Evolutionary conservation across 2,888 invertebrate genomes (phyloP).

Genomic region (Nemurella pictetii): DNA sequence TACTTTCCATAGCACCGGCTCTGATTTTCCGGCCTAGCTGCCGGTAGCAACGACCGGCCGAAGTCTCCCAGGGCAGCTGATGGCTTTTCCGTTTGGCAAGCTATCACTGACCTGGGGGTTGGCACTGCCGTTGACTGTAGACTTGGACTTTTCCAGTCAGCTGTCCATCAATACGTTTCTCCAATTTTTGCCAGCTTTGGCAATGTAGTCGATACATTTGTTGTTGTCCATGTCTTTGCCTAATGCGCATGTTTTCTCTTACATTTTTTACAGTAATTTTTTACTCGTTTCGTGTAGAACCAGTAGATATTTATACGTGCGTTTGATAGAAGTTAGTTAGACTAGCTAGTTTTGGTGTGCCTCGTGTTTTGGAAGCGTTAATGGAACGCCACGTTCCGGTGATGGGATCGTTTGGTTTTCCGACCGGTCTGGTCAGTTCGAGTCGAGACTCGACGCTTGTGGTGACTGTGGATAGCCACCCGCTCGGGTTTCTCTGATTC

Average conservation of each 20-base stretch:
- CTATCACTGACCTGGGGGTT: not conserved
- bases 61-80: not conserved
- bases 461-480: too few species aligned
- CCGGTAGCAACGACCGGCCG: not conserved
- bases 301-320: not conserved
- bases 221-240: slow-evolving; percentile 3
- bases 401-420: not conserved
- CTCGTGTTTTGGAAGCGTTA: not conserved
- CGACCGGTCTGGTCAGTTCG: not conserved
- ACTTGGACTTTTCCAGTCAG: not conserved
- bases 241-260: slow-evolving; percentile 14
- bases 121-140: not conserved
- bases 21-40: not conserved
- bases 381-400: too few species aligned
- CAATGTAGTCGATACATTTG: not conserved
- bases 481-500: not conserved
- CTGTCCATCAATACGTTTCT: not conserved
- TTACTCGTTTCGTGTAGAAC: not conserved
- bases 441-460: not conserved
- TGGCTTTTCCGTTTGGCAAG: not conserved
- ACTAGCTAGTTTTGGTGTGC: not conserved
- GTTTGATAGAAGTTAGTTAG: not conserved
- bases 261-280: slow-evolving; percentile 6
- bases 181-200: not conserved
- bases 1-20: not conserved